These are phyloP conservation scores for Rhinogobio ventralis DNA, from an alignment of 2,797 vertebrate genomes.

Conservation along the genomic window DNA sequence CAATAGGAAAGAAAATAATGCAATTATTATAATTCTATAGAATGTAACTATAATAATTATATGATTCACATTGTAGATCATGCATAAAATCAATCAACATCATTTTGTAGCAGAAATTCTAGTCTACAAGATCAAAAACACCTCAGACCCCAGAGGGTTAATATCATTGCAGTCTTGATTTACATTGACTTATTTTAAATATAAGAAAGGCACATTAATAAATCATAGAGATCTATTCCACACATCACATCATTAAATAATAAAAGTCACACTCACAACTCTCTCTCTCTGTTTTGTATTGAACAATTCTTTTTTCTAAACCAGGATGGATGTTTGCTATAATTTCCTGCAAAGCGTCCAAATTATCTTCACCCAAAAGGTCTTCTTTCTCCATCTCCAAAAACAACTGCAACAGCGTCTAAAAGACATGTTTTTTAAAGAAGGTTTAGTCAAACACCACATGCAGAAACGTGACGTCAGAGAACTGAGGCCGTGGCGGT, in stretches of 20 bases:
- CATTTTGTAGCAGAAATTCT: not conserved
- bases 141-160: not conserved
- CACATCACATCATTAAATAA: not conserved
- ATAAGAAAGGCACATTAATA: not conserved
- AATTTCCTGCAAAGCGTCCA: slow-evolving; percentile 71
- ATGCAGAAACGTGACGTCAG: not conserved
- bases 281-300: slow-evolving; percentile 67
- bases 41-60: not conserved
- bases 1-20: not conserved
- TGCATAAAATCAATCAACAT: not conserved
- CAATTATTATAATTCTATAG: not conserved
- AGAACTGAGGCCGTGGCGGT: not conserved
- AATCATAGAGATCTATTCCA: not conserved
- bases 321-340: slow-evolving; percentile 59
- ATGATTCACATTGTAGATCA: not conserved
- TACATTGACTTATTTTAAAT: not conserved
- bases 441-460: not conserved
- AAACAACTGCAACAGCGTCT: slow-evolving; percentile 84
- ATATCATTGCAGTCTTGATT: not conserved
- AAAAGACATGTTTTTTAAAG: slow-evolving; percentile 53
- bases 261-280: slow-evolving; percentile 60
- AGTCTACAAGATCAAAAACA: not conserved
- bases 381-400: slow-evolving; percentile 79
- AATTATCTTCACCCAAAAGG: slow-evolving; percentile 71
- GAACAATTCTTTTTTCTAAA: slow-evolving; percentile 70